These are phyloP conservation scores for Amblyraja radiata DNA, from an alignment of 2,797 vertebrate species.

Conservation along the genomic window DNA sequence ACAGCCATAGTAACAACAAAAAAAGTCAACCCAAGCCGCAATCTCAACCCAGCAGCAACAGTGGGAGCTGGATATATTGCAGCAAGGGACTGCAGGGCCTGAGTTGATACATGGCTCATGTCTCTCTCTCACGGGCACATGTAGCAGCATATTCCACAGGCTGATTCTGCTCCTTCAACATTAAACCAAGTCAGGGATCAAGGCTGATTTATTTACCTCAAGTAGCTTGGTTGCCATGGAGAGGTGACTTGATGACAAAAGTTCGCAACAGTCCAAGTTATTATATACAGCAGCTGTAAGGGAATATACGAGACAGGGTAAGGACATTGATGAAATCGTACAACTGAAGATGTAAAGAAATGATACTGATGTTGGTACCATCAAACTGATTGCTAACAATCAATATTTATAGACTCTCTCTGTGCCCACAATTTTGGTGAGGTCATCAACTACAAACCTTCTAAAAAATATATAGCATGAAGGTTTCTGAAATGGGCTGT, in stretches of 20 bases:
- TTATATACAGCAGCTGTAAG: slow-evolving; percentile 65
- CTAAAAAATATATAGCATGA: neutral
- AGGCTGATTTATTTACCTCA: slow-evolving; percentile 62
- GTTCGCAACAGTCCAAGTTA: slow-evolving; percentile 78
- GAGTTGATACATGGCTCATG: neutral
- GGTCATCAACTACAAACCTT: neutral
- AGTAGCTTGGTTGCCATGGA: slow-evolving; percentile 66
- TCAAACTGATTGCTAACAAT: neutral
- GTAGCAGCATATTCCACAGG: neutral
- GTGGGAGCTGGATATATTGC: neutral
- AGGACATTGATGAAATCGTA: neutral
- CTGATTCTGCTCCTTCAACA: neutral
- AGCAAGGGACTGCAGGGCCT: neutral
- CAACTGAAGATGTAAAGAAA: neutral
- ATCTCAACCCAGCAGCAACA: neutral
- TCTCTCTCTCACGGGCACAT: neutral
- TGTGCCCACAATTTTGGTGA: neutral
- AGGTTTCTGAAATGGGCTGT: neutral
- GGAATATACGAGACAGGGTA: neutral
- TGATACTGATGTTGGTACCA: neutral
- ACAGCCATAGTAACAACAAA: neutral
- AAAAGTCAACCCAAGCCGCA: no score
- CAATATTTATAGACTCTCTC: neutral
- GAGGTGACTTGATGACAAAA: slow-evolving; percentile 66
- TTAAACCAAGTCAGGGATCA: neutral